Evolutionary conservation across 2,888 invertebrate genomes (phyloP).

Genomic region (Tricholauxania praeusta): DNA sequence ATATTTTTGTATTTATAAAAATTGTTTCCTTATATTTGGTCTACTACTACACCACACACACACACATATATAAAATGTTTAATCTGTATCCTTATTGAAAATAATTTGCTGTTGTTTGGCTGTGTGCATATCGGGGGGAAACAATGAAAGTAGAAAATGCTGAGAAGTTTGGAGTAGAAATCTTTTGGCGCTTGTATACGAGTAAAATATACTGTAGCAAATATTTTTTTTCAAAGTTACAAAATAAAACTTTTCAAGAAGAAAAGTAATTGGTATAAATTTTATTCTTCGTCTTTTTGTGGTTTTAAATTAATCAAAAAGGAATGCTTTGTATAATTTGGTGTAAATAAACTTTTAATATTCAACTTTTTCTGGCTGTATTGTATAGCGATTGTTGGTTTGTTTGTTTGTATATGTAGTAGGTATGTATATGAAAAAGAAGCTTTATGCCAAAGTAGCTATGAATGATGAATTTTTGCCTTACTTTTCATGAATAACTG

Average conservation of each 20-base stretch:
- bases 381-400: constrained; percentile 16
- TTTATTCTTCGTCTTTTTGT: constrained; percentile 11
- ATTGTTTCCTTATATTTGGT: no score
- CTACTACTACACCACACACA: no score
- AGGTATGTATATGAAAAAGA: constrained; percentile 19
- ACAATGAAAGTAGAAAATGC: constrained; percentile 4
- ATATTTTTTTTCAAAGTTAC: no score
- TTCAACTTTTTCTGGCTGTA: neutral
- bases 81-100: constrained; percentile 36
- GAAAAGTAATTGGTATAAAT: no score
- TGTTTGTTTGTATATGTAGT: constrained; percentile 35
- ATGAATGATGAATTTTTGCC: no score
- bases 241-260: no score
- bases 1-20: no score
- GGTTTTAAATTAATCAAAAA: neutral
- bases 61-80: neutral
- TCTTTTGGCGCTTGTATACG: neutral
- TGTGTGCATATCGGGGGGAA: constrained; percentile 48
- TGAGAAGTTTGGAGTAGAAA: constrained; percentile 14
- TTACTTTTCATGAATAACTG: no score
- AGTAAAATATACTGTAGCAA: no score
- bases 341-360: neutral
- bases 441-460: neutral
- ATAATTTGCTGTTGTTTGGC: constrained; percentile 55
- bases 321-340: neutral